Evolutionary conservation across 2,797 vertebrate species (phyloP).

Genomic region (Spheniscus humboldti): DNA sequence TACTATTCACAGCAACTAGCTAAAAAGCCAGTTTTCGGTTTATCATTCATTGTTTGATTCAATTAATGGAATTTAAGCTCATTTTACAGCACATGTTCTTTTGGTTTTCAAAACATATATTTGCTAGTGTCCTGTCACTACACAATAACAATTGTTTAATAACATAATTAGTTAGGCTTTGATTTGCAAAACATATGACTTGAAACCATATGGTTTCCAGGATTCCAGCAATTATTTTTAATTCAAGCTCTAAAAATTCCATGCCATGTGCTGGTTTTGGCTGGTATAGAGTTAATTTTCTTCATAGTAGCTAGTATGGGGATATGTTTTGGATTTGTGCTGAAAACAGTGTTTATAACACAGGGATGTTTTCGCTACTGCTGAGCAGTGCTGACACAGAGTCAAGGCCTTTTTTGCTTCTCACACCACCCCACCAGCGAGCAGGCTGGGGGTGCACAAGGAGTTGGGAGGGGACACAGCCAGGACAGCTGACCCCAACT

Average conservation of each 20-base stretch:
- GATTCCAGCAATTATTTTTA: slow-evolving; percentile 27
- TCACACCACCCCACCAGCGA: too few species aligned
- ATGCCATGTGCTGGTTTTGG: neutral
- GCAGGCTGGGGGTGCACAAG: too few species aligned
- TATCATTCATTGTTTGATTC: neutral
- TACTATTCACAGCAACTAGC: neutral
- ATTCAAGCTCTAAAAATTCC: neutral
- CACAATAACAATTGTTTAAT: neutral
- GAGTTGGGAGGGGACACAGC: too few species aligned
- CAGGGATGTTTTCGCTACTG: too few species aligned
- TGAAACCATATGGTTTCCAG: neutral
- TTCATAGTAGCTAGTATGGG: too few species aligned
- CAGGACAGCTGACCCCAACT: too few species aligned
- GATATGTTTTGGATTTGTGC: too few species aligned
- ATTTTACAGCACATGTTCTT: neutral
- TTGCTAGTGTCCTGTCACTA: neutral
- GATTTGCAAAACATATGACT: neutral
- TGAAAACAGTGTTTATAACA: too few species aligned
- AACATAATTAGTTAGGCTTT: neutral
- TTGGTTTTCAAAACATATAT: neutral
- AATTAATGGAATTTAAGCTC: neutral
- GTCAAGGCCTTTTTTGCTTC: too few species aligned
- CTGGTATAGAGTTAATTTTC: too few species aligned
- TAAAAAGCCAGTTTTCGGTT: neutral
- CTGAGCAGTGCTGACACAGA: too few species aligned